Evolutionary conservation across 2,113 vertebrate genomes (phyloP), one percentile per base, ranked within the genome.

Genomic region (Pollachius pollachius): DNA sequence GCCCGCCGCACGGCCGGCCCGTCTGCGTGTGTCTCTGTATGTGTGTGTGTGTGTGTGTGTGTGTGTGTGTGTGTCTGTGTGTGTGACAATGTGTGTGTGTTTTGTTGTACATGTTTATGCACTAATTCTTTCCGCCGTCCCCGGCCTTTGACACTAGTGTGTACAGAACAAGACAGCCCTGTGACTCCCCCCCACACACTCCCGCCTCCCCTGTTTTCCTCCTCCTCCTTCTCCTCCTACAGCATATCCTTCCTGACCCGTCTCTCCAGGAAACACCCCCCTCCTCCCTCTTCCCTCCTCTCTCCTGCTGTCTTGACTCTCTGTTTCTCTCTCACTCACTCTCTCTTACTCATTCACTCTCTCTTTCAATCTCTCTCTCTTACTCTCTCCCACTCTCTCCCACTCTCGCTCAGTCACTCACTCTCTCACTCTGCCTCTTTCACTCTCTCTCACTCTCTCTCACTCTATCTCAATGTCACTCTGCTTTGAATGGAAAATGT

Each of bases 201-300:
- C 41, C 41, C 41, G 12, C 41, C 41, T 13, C 41, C 41, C 7
- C 41, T 48, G 7, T 85, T 78, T 79, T 84, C 77, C 66, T 52
- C 37, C 60, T 25, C 21, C 64, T n/a, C 23, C 59, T 67, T 23
- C 63, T 82, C 72, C 78, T 81, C 76, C 83, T 88, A 48, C 41
- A 48, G 81, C 81, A 82, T 85, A 90, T 89, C 89, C 89, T 90
- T 88, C 83, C 79, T 83, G 81, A 81, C 78, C 84, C 60, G 83
- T 88, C 83, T 88, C 87, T 90, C 83, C 88, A 85, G 86, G 87
- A 90, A 90, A 86, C 76, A 60, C 77, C 84, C 83, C 87, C 86
- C 84, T 48, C 71, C 77, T 81, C 78, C 41, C 37, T 64, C 79
- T 79, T 87, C 84, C 80, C 87, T 87, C 84, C 87, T 82, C 65